Conservation (phyloP, 2,888 invertebrate species). For the Leptothorax acervorum region DNA sequence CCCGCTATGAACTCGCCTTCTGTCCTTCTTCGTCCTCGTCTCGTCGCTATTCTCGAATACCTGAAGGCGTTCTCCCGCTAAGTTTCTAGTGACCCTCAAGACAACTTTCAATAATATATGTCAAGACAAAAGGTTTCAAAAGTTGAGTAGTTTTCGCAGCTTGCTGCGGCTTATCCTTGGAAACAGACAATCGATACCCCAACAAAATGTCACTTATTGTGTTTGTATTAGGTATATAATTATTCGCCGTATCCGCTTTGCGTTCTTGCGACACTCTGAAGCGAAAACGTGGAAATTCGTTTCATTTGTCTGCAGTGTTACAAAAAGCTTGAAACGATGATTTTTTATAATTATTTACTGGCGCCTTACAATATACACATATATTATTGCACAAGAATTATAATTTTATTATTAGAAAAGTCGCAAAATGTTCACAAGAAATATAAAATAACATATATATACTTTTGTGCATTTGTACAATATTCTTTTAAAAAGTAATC, state of each 20-base stretch:
- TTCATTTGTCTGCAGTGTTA: too few relatives aligned
- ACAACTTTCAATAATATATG: constrained; percentile 80
- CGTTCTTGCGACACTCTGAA: too few relatives aligned
- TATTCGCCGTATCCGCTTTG: too few relatives aligned
- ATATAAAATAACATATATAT: background rate
- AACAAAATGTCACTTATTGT: background rate
- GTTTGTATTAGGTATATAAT: background rate
- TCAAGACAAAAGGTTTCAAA: constrained; percentile 79
- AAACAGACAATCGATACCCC: background rate
- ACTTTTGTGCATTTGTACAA: background rate
- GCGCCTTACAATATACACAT: background rate
- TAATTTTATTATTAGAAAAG: background rate
- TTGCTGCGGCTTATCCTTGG: constrained; percentile 34
- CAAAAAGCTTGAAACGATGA: too few relatives aligned
- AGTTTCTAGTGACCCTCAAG: constrained; percentile 83
- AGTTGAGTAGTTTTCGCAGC: constrained; percentile 64
- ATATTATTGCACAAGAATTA: background rate
- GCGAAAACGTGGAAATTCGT: too few relatives aligned
- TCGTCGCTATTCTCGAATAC: constrained; percentile 73
- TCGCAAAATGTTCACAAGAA: background rate
- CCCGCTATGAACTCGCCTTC: constrained; percentile 60
- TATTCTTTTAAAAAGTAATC: background rate
- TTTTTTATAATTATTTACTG: background rate
- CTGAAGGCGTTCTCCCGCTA: constrained; percentile 80
- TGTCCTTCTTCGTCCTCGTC: constrained; percentile 68